Evolutionary conservation across 2,888 invertebrate species (phyloP).

Genomic region (Melieria crassipennis): DNA sequence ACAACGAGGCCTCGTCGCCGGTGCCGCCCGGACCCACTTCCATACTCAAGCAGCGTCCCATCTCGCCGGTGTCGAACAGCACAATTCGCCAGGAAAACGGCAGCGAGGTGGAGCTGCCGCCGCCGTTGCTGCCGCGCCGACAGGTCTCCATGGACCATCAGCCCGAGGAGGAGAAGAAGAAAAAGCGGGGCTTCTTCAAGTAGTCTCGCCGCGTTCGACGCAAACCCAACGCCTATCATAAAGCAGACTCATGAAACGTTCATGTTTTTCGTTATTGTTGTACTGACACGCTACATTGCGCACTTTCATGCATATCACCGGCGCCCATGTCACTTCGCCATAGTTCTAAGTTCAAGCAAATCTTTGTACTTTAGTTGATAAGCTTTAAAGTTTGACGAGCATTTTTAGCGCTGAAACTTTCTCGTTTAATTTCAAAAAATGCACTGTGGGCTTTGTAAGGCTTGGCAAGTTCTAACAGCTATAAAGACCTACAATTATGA

Average conservation of each 20-base stretch:
- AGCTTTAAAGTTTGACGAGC: conserved; percentile 8
- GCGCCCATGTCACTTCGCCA: neutral
- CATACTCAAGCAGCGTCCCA: conserved; percentile 50
- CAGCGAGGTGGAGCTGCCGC: conserved; percentile 41
- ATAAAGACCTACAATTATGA: conserved; percentile 36
- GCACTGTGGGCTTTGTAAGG: neutral
- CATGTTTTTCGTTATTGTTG: too few species aligned
- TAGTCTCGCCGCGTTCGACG: conserved; percentile 12
- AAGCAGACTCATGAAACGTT: too few species aligned
- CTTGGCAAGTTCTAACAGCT: conserved; percentile 31
- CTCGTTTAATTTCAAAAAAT: neutral
- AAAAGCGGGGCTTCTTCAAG: conserved; percentile 54
- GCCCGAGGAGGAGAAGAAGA: conserved; percentile 50
- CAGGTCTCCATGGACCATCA: conserved; percentile 42
- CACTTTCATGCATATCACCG: too few species aligned
- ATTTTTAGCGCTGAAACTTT: conserved; percentile 3
- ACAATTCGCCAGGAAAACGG: conserved; percentile 12
- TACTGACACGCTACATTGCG: too few species aligned
- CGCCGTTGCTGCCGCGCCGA: conserved; percentile 54
- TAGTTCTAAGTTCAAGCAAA: neutral
- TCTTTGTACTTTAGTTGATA: neutral
- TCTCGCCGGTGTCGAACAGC: conserved; percentile 42
- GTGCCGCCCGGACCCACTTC: conserved; percentile 44
- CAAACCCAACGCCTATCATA: too few species aligned
- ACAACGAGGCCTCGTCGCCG: conserved; percentile 25